A percentile compares a stretch with the other conserved stretches of the same genome.
Evolutionary conservation across 1,140 invertebrate genomes (phyloP).

Genomic region (Oscheius sp.): DNA sequence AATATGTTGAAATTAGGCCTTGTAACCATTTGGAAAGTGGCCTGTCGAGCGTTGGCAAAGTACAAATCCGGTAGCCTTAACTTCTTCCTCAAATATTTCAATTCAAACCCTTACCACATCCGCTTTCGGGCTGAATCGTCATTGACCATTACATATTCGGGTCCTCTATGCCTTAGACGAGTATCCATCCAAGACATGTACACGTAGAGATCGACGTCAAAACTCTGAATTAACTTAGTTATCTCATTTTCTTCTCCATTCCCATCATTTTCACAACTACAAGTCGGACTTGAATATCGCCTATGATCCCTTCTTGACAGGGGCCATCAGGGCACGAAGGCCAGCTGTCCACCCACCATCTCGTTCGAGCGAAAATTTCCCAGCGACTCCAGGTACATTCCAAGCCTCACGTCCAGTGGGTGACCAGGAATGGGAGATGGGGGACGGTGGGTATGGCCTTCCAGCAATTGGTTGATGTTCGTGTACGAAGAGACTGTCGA

Average conservation of each 20-base stretch:
- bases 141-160: conserved; percentile 54
- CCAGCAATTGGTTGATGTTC: neutral
- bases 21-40: conserved; percentile 54
- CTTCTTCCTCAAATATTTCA: neutral
- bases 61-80: conserved; percentile 67
- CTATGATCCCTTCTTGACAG: no score
- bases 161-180: conserved; percentile 42
- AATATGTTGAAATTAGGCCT: conserved; percentile 61
- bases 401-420: conserved; percentile 45
- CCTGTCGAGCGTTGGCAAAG: conserved; percentile 54
- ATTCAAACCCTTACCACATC: conserved; percentile 44
- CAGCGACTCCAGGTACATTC: conserved; percentile 51
- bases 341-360: conserved; percentile 38
- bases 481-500: neutral
- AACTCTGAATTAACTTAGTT: conserved; percentile 48
- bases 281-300: no score
- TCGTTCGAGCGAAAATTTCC: conserved; percentile 51
- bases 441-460: neutral
- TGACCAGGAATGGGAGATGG: neutral
- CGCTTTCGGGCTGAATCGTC: conserved; percentile 48
- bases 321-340: no score
- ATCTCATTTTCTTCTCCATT: neutral
- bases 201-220: conserved; percentile 58
- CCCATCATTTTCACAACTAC: no score
- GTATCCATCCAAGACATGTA: conserved; percentile 55